A percentile compares a stretch with the other conserved stretches of the same genome.
Evolutionary conservation across 2,797 vertebrate genomes (phyloP).

Genomic region (Oryzias sinensis): DNA sequence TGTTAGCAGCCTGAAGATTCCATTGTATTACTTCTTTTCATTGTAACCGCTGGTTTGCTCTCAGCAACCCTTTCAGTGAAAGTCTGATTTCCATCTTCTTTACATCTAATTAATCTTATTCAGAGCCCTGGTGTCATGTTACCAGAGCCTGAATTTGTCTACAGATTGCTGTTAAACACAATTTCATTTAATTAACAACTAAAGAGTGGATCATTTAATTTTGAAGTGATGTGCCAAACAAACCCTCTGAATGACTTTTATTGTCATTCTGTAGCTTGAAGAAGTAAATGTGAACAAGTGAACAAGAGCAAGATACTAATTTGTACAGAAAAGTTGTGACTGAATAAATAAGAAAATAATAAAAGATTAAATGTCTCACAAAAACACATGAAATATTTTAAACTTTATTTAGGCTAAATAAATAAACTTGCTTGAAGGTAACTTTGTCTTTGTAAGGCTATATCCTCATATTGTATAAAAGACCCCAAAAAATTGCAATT

Average conservation of each 20-base stretch:
- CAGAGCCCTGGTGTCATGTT: conserved; percentile 52
- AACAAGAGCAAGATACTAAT: neutral
- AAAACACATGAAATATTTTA: too few species aligned
- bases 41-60: conserved; percentile 25
- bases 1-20: conserved; percentile 18
- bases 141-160: conserved; percentile 52
- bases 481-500: too few species aligned
- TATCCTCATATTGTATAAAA: too few species aligned
- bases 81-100: conserved; percentile 49
- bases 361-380: too few species aligned
- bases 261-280: conserved; percentile 24
- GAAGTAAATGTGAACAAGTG: conserved; percentile 24
- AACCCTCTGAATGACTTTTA: conserved; percentile 38
- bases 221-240: conserved; percentile 48
- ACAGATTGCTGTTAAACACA: conserved; percentile 55
- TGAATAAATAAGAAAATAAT: neutral
- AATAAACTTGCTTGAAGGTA: too few species aligned
- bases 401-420: too few species aligned
- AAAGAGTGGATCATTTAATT: conserved; percentile 47
- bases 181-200: conserved; percentile 61
- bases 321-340: conserved; percentile 4
- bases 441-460: too few species aligned
- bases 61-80: conserved; percentile 10
- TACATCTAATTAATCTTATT: conserved; percentile 57
- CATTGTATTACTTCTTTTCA: conserved; percentile 6